phyloP scores from a whole-genome alignment of 2,113 vertebrate species.

The Prochilodus magdalenae region DNA sequence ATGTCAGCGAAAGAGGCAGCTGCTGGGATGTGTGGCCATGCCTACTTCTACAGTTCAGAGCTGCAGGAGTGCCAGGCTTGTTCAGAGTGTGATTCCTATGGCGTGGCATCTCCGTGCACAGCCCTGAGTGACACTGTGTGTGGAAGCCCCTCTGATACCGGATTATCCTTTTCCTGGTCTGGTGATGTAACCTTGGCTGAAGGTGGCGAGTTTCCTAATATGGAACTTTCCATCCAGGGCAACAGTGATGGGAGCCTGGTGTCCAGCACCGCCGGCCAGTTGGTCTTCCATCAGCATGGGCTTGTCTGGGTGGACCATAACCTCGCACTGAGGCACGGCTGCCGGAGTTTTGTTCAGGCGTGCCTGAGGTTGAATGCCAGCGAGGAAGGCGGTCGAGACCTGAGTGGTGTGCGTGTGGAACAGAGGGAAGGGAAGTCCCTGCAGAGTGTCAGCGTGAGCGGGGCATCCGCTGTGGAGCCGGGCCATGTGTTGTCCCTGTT shows the following conservation, averaged over 20 bases:
- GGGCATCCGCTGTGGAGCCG: slow-evolving; percentile 80
- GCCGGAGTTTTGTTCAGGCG: slow-evolving; percentile 85
- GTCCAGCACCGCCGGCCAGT: slow-evolving; percentile 66
- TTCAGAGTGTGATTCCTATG: slow-evolving; percentile 78
- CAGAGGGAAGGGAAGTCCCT: slow-evolving; percentile 80
- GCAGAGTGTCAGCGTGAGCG: slow-evolving; percentile 81
- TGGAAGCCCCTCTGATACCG: slow-evolving; percentile 62
- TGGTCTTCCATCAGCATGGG: slow-evolving; percentile 82
- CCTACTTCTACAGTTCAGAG: slow-evolving; percentile 84
- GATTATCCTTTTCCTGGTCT: slow-evolving; percentile 81
- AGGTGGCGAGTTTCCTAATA: slow-evolving; percentile 71
- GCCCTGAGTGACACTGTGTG: slow-evolving; percentile 79
- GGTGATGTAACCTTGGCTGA: slow-evolving; percentile 70
- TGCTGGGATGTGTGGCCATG: slow-evolving; percentile 78
- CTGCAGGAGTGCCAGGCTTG: slow-evolving; percentile 87
- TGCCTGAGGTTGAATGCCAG: slow-evolving; percentile 80
- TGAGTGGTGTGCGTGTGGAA: slow-evolving; percentile 81
- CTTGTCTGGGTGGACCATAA: slow-evolving; percentile 86
- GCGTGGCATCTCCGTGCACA: slow-evolving; percentile 75
- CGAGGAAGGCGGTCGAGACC: slow-evolving; percentile 73
- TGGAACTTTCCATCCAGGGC: slow-evolving; percentile 79
- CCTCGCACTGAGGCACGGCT: slow-evolving; percentile 83
- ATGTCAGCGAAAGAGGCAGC: slow-evolving; percentile 79
- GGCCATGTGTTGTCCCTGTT: slow-evolving; percentile 75
- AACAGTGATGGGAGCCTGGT: slow-evolving; percentile 66